These are phyloP conservation scores for Balanococcus diminutus DNA, from an alignment of 2,888 invertebrate species.

Conservation along the genomic window DNA sequence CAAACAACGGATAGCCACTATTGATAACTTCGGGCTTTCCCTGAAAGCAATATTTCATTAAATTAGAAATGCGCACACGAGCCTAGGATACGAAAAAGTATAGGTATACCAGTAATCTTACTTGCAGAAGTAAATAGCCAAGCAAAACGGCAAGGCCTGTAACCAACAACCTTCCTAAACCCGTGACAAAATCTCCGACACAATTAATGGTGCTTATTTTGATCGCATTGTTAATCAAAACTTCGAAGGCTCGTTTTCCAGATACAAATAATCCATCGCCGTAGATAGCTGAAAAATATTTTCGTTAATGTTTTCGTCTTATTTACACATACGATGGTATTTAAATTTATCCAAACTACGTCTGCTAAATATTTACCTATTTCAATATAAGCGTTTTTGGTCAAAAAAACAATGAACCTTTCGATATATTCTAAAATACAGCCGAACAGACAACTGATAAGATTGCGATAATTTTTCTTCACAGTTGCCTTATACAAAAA, in stretches of 20 bases:
- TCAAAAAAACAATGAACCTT: conserved; percentile 70
- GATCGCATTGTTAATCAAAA: conserved; percentile 69
- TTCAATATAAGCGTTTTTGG: conserved; percentile 75
- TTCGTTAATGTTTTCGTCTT: background rate
- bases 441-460: conserved; percentile 67
- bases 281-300: conserved; percentile 67
- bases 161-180: conserved; percentile 72
- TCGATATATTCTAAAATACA: conserved; percentile 73
- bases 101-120: conserved; percentile 59
- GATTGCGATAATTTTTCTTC: conserved; percentile 65
- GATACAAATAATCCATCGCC: conserved; percentile 71
- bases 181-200: conserved; percentile 74
- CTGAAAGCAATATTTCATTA: background rate
- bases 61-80: background rate
- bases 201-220: conserved; percentile 74
- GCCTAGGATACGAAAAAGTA: background rate
- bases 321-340: too few relatives aligned
- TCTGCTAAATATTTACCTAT: conserved; percentile 60
- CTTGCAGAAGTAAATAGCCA: conserved; percentile 68
- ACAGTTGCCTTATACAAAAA: conserved; percentile 62
- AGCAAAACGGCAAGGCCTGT: conserved; percentile 69
- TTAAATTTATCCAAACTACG: background rate
- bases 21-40: background rate
- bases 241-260: conserved; percentile 69
- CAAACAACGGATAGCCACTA: conserved; percentile 61